Percentiles rank a stretch among this genome's conserved stretches.
Evolutionary conservation across 2,888 invertebrate genomes (phyloP).

Genomic region (Caenorhabditis sulstoni): DNA sequence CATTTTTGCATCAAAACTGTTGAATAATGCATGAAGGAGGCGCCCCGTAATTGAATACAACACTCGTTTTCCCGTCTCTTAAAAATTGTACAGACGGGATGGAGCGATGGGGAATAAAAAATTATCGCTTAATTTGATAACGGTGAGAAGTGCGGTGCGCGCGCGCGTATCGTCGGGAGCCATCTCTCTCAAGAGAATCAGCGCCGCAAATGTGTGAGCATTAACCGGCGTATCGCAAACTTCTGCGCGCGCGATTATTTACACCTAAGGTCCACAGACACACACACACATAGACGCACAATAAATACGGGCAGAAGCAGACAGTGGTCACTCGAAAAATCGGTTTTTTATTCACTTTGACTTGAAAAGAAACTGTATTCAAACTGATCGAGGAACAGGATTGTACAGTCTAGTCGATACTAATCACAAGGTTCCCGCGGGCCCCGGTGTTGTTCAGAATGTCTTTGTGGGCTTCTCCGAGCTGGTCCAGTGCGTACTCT

Average conservation of each 20-base stretch:
- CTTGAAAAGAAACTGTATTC: background rate
- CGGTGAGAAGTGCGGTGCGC: conserved; percentile 5
- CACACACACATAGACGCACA: too few relatives aligned
- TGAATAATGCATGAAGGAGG: conserved; percentile 13
- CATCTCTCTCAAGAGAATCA: conserved; percentile 1
- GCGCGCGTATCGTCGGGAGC: conserved; percentile 1
- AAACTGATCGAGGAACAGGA: background rate
- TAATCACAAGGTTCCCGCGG: conserved; percentile 60
- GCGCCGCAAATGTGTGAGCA: conserved; percentile 10
- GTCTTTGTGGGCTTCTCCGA: conserved; percentile 55
- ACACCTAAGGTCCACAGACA: conserved; percentile 43
- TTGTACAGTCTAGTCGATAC: conserved; percentile 27
- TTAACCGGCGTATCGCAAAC: conserved; percentile 32
- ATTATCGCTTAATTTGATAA: conserved; percentile 10
- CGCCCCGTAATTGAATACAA: conserved; percentile 15
- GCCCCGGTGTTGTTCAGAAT: conserved; percentile 56
- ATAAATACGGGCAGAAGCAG: background rate
- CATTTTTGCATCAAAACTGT: conserved; percentile 8
- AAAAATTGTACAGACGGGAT: too few relatives aligned
- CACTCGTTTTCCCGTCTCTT: background rate
- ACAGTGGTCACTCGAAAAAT: background rate
- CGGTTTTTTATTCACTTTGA: background rate
- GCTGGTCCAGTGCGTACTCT: conserved; percentile 57
- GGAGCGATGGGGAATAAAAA: too few relatives aligned
- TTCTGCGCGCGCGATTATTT: conserved; percentile 47